Conservation (phyloP, 2,797 vertebrate genomes). For the Dendrocincla tyrannina region DNA sequence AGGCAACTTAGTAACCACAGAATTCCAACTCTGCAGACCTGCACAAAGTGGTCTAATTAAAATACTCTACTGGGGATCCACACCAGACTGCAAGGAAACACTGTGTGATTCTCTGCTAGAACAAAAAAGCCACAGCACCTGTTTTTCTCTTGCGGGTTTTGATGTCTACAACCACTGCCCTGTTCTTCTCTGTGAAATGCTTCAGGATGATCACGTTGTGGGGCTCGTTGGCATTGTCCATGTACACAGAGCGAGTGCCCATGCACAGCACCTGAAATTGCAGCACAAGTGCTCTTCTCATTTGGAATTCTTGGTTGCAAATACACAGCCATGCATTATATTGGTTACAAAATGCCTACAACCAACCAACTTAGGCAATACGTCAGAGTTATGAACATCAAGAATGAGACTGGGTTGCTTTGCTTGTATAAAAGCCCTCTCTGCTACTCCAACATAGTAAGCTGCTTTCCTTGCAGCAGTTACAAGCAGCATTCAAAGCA, state of each 20-base stretch:
- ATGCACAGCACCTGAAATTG: constrained; percentile 90
- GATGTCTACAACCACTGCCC: constrained; percentile 93
- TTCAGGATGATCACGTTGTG: constrained; percentile 95
- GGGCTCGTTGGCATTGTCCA: constrained; percentile 94
- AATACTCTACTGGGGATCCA: neutral
- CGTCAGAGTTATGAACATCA: neutral
- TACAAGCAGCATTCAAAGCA: neutral
- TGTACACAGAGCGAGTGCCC: constrained; percentile 92
- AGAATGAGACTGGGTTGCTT: neutral
- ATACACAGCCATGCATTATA: neutral
- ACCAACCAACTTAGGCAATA: neutral
- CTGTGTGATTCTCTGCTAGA: neutral
- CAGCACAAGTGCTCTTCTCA: neutral
- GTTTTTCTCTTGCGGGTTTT: constrained; percentile 96
- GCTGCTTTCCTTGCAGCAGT: neutral
- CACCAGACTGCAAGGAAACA: neutral
- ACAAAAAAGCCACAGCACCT: constrained; percentile 73
- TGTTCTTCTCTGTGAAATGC: constrained; percentile 96
- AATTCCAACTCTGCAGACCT: neutral
- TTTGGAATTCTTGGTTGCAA: neutral
- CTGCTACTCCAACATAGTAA: neutral
- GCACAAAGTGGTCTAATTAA: neutral
- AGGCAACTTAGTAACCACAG: neutral
- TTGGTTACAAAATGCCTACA: neutral
- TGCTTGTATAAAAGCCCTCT: neutral